Conservation (phyloP, 2,113 vertebrate species). For the Eudorcas thomsonii region DNA sequence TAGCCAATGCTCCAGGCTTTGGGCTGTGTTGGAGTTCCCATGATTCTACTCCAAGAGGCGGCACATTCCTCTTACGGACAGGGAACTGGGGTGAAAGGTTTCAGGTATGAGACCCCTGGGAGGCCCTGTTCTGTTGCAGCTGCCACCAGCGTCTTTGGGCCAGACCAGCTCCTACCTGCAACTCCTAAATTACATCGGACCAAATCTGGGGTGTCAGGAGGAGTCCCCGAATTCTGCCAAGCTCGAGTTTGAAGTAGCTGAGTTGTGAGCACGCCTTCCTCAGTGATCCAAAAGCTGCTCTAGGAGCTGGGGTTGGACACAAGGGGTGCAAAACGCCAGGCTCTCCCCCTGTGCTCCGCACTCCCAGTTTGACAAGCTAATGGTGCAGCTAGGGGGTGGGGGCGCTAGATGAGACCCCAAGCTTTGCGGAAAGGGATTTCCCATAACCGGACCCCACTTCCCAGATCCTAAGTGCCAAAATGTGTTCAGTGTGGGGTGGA, state of each 20-base stretch:
- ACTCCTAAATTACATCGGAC: not conserved
- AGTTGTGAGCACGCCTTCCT: not conserved
- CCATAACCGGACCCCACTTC: not conserved
- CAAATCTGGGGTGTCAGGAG: not conserved
- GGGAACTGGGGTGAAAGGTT: not conserved
- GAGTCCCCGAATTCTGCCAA: not conserved
- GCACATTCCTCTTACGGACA: accelerated
- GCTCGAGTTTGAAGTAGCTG: not conserved
- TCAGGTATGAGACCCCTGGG: not conserved
- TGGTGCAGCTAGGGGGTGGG: not conserved
- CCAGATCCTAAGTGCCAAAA: not conserved
- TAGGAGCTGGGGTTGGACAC: not conserved
- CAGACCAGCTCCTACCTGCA: not conserved
- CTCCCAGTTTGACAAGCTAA: not conserved
- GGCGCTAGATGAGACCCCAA: not conserved
- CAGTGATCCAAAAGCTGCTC: not conserved
- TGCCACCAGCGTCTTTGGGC: not conserved
- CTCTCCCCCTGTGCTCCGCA: too few relatives aligned
- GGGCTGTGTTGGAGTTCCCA: not conserved
- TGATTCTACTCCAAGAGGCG: not conserved
- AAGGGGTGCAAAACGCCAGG: not conserved
- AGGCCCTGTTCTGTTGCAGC: not conserved
- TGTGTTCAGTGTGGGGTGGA: not conserved
- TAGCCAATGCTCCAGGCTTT: accelerated
- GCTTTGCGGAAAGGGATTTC: not conserved